These are phyloP conservation scores for Clytia hemisphaerica DNA, from an alignment of 30 jellyfish, hydroid and myxozoan species.

Conservation along the genomic window DNA sequence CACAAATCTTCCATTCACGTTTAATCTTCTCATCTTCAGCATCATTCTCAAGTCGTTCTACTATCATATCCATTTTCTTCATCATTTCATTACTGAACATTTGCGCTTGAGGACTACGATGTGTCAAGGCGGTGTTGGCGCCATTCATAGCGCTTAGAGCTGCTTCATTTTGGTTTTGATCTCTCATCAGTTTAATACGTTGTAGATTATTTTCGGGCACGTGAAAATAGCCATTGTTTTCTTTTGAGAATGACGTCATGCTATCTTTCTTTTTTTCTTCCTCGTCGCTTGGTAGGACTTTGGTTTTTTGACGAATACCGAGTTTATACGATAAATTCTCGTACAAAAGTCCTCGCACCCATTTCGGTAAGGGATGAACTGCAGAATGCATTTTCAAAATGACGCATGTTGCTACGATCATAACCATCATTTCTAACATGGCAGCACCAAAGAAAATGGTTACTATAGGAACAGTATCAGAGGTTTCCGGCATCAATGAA, in stretches of 20 bases:
- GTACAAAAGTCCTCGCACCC: conserved; percentile 55
- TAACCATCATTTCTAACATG: conserved; percentile 69
- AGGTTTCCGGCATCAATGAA: conserved; percentile 59
- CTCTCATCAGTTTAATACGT: no score
- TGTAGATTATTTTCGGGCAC: no score
- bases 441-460: conserved; percentile 61
- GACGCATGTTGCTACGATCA: conserved; percentile 42
- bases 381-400: conserved; percentile 37
- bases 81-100: conserved; percentile 9
- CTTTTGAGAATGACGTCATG: no score
- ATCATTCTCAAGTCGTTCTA: conserved; percentile 33
- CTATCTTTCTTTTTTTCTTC: no score
- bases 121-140: no score
- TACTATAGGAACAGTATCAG: conserved; percentile 59
- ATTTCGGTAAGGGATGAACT: conserved; percentile 56
- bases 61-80: conserved; percentile 38
- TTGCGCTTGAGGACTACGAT: no score
- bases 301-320: no score
- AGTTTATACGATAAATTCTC: conserved; percentile 45
- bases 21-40: conserved; percentile 31
- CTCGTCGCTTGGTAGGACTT: no score
- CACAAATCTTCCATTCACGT: conserved; percentile 63
- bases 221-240: no score
- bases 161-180: conserved; percentile 32
- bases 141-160: conserved; percentile 26